These are phyloP conservation scores for Elephas maximus DNA, from an alignment of 2,113 vertebrate genomes.

Conservation along the genomic window DNA sequence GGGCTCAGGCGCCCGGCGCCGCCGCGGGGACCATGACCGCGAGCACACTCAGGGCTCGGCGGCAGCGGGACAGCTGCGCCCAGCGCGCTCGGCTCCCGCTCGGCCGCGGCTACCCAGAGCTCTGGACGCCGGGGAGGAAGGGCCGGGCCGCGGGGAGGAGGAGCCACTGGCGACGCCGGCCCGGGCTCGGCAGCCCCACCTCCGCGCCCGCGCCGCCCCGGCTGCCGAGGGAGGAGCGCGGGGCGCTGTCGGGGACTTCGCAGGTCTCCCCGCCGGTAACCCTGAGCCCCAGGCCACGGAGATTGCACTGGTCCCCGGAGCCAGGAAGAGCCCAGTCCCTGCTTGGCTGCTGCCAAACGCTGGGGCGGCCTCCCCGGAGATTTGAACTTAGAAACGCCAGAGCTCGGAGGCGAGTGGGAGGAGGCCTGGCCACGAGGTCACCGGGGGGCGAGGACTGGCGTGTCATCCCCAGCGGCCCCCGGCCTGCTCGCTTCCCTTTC, in stretches of 20 bases:
- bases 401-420: no score
- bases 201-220: neutral
- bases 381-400: slow-evolving; percentile 39
- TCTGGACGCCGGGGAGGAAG: slow-evolving; percentile 54
- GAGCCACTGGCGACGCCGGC: slow-evolving; percentile 72
- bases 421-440: neutral
- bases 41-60: slow-evolving; percentile 36
- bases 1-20: slow-evolving; percentile 67
- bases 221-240: neutral
- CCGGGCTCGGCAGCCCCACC: slow-evolving; percentile 72
- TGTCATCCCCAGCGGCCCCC: fast-evolving
- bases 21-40: slow-evolving; percentile 61
- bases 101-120: slow-evolving; percentile 62
- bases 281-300: neutral
- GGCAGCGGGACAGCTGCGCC: slow-evolving; percentile 67
- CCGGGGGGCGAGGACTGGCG: neutral
- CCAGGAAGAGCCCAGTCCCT: neutral
- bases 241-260: neutral
- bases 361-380: neutral
- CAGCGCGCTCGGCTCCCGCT: slow-evolving; percentile 64
- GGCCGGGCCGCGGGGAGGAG: slow-evolving; percentile 68
- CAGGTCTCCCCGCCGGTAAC: neutral
- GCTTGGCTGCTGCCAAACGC: neutral
- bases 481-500: neutral
- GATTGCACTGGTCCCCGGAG: neutral